phyloP scores from a whole-genome alignment of 2,888 invertebrate species.

The Synergus laeviventris region DNA sequence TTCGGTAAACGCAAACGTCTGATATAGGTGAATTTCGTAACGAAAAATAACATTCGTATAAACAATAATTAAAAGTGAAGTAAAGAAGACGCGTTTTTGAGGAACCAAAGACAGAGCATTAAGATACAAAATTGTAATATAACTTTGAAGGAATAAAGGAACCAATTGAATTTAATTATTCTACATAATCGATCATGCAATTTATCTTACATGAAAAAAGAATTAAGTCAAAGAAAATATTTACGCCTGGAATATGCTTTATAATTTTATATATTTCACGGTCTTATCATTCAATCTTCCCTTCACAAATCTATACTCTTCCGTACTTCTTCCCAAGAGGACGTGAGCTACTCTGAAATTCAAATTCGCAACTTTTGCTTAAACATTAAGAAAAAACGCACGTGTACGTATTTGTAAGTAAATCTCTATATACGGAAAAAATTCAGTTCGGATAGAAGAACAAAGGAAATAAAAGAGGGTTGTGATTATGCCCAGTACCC shows the following conservation, averaged over 20 bases:
- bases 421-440: neutral
- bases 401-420: slow-evolving; percentile 3
- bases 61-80: neutral
- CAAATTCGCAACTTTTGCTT: slow-evolving; percentile 66
- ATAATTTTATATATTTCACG: slow-evolving; percentile 65
- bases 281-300: slow-evolving; percentile 65
- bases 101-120: no score
- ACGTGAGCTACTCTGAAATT: slow-evolving; percentile 62
- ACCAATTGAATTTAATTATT: no score
- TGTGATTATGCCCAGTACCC: no score
- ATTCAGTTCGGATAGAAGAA: neutral
- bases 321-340: slow-evolving; percentile 1
- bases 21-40: neutral
- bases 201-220: neutral
- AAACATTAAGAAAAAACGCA: slow-evolving; percentile 51
- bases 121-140: neutral
- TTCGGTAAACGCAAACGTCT: slow-evolving; percentile 1
- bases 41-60: neutral
- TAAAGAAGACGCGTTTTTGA: neutral
- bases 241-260: slow-evolving; percentile 51
- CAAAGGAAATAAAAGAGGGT: neutral
- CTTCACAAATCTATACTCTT: slow-evolving; percentile 23
- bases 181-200: no score
- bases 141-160: no score
- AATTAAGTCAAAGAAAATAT: neutral